Base-by-base conservation (phyloP, 2,113 vertebrate genomes). In the Clarias gariepinus region DNA sequence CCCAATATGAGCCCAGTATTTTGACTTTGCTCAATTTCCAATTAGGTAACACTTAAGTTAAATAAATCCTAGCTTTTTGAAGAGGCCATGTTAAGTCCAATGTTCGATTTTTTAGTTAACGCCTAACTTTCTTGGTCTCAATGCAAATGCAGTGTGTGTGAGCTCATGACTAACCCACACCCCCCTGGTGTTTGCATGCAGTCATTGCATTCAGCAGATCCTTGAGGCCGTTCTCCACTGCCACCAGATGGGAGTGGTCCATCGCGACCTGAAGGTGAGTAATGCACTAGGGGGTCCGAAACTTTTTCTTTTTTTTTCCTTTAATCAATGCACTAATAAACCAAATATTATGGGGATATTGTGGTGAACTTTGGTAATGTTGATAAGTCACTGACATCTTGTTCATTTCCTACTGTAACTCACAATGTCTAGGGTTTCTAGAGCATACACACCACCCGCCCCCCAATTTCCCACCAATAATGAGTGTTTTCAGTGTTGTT, bases 121-220 rank as follows among this genome's bases (percentile, higher is more conserved):
- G 11, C 18, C 68, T 74, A 86, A 55, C 57, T 86, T 81, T 79
- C 57, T 69, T 76, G 81, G 69, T 82, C 81, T 87, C 86, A 87
- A 64, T 83, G 69, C 30, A 1, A 87, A 57, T 66, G 86, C 86
- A 95, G 95, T 94, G 90, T 92, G 94, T 92, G 93, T 92, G 90
- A 92, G 96, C 96, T 94, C 92, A 95, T 95, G 94, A 97, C 96
- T 97, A 97, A 98, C 96, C 91, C 94, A 91, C 94, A 90, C 93
- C 96, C 96, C 96, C 96, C 96, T 95, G 98, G 95, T 98, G 96
- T 99, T 97, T 98, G 97, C 97, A 97, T 97, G 96, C 97, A 98
- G 97, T 96, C 97, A 98, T 96, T 99, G 98, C 97, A 99, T 98
- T 96, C 97, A 98, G 96, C 98, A 98, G 97, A 99, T 97, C 96